Percentiles rank a stretch among this genome's conserved stretches.
Evolutionary conservation across 2,113 vertebrate species (phyloP).

Genomic region (Maylandia zebra): DNA sequence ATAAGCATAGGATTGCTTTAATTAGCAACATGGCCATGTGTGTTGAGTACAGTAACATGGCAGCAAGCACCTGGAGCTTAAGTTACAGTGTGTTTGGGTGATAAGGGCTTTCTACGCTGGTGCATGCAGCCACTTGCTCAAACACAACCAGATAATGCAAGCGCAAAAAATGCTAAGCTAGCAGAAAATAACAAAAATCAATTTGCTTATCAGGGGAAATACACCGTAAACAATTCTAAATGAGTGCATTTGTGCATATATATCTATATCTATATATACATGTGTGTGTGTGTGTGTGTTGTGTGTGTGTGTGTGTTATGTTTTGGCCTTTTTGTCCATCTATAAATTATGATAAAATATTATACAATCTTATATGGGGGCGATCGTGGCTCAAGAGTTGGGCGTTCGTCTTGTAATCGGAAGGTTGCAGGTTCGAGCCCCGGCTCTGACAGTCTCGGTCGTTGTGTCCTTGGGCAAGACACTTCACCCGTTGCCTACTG

Average conservation of each 20-base stretch:
- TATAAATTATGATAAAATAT: neutral
- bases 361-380: neutral
- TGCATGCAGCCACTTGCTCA: constrained; percentile 33
- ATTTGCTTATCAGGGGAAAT: neutral
- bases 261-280: rapidly evolving
- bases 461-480: rapidly evolving
- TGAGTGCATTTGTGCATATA: neutral
- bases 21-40: constrained; percentile 57
- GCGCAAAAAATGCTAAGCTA: constrained; percentile 23
- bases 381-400: neutral
- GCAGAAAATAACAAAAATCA: constrained; percentile 43
- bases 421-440: neutral
- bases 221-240: neutral
- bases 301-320: neutral
- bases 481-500: rapidly evolving
- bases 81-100: constrained; percentile 37
- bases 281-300: no score
- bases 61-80: constrained; percentile 46
- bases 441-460: rapidly evolving
- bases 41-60: constrained; percentile 44
- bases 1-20: constrained; percentile 67
- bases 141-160: constrained; percentile 24
- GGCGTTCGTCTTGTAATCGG: rapidly evolving
- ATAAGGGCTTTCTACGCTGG: constrained; percentile 21
- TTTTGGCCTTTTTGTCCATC: neutral